phyloP scores from a whole-genome alignment of 2,888 invertebrate genomes.

The Callimorpha dominula region DNA sequence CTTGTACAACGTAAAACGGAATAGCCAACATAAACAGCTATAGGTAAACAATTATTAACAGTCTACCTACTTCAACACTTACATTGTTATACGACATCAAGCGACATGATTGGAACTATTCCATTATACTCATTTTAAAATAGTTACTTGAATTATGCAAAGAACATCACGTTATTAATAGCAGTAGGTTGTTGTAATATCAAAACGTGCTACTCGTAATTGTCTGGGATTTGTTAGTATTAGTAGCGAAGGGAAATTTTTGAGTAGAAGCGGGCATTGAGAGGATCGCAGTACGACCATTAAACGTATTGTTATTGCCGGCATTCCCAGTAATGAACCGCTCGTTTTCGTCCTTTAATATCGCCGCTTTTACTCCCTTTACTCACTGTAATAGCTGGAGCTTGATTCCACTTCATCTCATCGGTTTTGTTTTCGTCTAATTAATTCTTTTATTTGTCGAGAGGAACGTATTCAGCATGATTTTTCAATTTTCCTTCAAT shows the following conservation, averaged over 20 bases:
- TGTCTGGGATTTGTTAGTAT: conserved; percentile 64
- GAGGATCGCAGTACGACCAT: conserved; percentile 78
- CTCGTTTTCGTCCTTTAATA: conserved; percentile 84
- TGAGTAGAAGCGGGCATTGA: conserved; percentile 74
- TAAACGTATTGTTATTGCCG: conserved; percentile 85
- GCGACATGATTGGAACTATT: conserved; percentile 61
- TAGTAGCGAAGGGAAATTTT: conserved; percentile 66
- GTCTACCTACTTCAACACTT: conserved; percentile 43
- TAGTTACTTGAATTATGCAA: conserved; percentile 47
- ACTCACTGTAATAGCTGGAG: conserved; percentile 73
- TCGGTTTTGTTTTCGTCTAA: conserved; percentile 72
- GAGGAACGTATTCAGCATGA: conserved; percentile 52
- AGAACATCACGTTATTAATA: conserved; percentile 42
- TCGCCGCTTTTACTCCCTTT: conserved; percentile 76
- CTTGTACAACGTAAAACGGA: conserved; percentile 34
- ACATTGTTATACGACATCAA: conserved; percentile 51
- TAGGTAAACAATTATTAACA: conserved; percentile 54
- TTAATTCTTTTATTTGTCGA: conserved; percentile 71
- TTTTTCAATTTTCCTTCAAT: conserved; percentile 65
- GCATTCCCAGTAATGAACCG: conserved; percentile 83
- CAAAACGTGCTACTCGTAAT: conserved; percentile 42
- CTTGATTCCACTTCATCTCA: conserved; percentile 76
- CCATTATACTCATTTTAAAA: conserved; percentile 53
- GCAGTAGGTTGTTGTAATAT: conserved; percentile 39
- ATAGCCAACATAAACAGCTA: conserved; percentile 38